Percentiles rank a stretch among this genome's conserved stretches.
Conservation (phyloP, 2,113 vertebrate genomes). For the Pionites leucogaster region DNA sequence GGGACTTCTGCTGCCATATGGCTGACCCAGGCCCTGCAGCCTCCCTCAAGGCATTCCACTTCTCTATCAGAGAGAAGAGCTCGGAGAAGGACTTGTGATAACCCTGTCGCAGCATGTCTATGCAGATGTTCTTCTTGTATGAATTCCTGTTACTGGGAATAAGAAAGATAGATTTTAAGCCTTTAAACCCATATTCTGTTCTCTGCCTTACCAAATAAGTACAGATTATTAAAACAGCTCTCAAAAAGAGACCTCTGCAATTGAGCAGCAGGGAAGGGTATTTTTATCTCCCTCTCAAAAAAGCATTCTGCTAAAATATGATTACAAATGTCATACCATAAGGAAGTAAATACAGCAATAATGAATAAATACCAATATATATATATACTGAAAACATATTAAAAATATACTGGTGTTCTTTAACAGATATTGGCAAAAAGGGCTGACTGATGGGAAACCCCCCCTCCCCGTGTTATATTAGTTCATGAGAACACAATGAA, state of each 20-base stretch:
- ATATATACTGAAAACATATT: neutral
- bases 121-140: slow-evolving; percentile 87
- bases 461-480: neutral
- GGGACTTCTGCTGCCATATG: slow-evolving; percentile 88
- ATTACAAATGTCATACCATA: neutral
- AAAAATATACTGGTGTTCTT: slow-evolving; percentile 21
- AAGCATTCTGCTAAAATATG: neutral
- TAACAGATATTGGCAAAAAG: neutral
- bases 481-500: slow-evolving; percentile 27
- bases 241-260: slow-evolving; percentile 29
- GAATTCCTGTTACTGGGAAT: slow-evolving; percentile 82
- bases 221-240: neutral
- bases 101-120: slow-evolving; percentile 84
- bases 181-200: neutral
- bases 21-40: slow-evolving; percentile 86
- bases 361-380: neutral
- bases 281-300: neutral
- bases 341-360: neutral
- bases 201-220: slow-evolving; percentile 1
- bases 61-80: slow-evolving; percentile 83
- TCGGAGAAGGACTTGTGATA: slow-evolving; percentile 85
- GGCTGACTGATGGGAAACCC: neutral
- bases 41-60: slow-evolving; percentile 82
- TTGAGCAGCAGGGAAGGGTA: neutral
- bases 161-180: slow-evolving; percentile 44